Evolutionary conservation across 23 tunicate genomes (phyloP).

Genomic region (Ciona savignyi): DNA sequence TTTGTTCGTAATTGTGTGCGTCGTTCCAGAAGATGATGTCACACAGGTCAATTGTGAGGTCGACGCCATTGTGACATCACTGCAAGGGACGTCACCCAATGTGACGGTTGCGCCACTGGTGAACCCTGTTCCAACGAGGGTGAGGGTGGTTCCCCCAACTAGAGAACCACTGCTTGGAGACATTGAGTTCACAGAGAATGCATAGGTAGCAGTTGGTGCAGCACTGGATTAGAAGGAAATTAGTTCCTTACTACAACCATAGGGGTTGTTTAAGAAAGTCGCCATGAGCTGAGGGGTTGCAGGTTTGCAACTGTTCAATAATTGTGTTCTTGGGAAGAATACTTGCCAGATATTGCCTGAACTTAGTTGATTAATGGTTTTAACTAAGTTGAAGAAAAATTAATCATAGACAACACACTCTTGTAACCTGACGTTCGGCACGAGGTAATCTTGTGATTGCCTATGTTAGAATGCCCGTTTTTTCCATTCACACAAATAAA

Average conservation of each 20-base stretch:
- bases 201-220: slow-evolving; percentile 8
- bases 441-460: too few relatives aligned
- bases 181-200: slow-evolving; percentile 20
- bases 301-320: too few relatives aligned
- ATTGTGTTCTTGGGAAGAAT: too few relatives aligned
- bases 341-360: too few relatives aligned
- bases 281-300: background rate
- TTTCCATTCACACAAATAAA: too few relatives aligned
- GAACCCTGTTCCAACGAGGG: slow-evolving; percentile 44
- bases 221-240: background rate
- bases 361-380: too few relatives aligned
- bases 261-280: too few relatives aligned
- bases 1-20: slow-evolving; percentile 40
- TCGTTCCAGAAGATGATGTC: slow-evolving; percentile 22
- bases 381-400: too few relatives aligned
- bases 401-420: too few relatives aligned
- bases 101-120: slow-evolving; percentile 18
- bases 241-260: too few relatives aligned
- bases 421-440: too few relatives aligned
- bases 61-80: background rate
- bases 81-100: slow-evolving; percentile 46
- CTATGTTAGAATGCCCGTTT: too few relatives aligned
- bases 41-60: slow-evolving; percentile 18
- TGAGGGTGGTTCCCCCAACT: slow-evolving; percentile 44
- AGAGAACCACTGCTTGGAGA: slow-evolving; percentile 42